Conservation (phyloP, 2,888 invertebrate species). For the Taenaris catops region DNA sequence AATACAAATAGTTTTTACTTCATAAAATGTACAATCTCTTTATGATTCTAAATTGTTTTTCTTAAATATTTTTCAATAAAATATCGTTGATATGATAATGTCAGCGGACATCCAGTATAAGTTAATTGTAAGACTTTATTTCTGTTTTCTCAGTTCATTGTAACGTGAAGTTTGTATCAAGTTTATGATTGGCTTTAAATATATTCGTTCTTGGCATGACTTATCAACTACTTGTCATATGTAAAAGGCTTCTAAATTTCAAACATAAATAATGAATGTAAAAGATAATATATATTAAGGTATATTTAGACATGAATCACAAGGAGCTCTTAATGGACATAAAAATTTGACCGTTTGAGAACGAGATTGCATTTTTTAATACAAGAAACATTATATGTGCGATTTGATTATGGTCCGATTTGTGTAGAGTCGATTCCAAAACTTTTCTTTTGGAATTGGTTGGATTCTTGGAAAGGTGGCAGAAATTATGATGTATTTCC, state of each 20-base stretch:
- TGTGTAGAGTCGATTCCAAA: slow-evolving; percentile 40
- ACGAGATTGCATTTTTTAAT: slow-evolving; percentile 24
- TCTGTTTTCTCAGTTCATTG: too few species aligned
- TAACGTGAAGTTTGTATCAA: too few species aligned
- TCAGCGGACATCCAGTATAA: too few species aligned
- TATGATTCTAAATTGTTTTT: too few species aligned
- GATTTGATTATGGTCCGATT: slow-evolving; percentile 41
- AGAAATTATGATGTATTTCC: slow-evolving; percentile 24
- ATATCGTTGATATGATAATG: too few species aligned
- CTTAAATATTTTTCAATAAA: too few species aligned
- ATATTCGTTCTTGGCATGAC: slow-evolving; percentile 15
- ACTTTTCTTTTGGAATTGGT: too few species aligned
- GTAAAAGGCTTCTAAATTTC: slow-evolving; percentile 20
- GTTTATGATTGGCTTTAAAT: slow-evolving; percentile 21
- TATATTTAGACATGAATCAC: slow-evolving; percentile 29
- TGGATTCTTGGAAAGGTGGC: too few species aligned
- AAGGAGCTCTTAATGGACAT: slow-evolving; percentile 33
- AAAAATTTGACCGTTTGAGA: slow-evolving; percentile 28
- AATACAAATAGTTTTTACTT: too few species aligned
- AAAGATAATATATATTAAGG: slow-evolving; percentile 12
- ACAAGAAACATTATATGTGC: slow-evolving; percentile 35
- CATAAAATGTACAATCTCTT: too few species aligned
- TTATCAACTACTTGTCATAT: slow-evolving; percentile 21
- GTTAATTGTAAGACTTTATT: too few species aligned
- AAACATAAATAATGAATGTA: too few species aligned